Evolutionary conservation across 1,140 invertebrate species (phyloP).

Genomic region (Pemphigus obesinymphae): DNA sequence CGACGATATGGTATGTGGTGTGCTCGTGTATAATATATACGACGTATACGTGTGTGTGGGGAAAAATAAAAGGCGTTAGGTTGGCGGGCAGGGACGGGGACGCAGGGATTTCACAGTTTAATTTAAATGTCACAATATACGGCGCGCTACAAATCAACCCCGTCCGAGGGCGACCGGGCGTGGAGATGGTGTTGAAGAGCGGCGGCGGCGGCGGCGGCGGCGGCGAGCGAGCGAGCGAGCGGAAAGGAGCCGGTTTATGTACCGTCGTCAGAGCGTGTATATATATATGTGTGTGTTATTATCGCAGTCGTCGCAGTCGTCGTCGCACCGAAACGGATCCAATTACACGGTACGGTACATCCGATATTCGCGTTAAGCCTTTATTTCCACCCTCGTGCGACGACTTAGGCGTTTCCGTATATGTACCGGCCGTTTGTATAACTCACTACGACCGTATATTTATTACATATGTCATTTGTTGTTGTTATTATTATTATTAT

Average conservation of each 20-base stretch:
- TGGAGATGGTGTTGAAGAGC: conserved; percentile 14
- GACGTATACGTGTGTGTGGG: too few species aligned
- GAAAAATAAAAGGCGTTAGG: neutral
- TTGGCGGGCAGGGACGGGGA: too few species aligned
- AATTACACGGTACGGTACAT: conserved; percentile 36
- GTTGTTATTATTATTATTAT: too few species aligned
- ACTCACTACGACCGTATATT: too few species aligned
- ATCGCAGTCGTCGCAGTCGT: neutral
- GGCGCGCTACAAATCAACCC: conserved; percentile 30
- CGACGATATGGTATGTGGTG: too few species aligned
- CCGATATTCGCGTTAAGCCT: conserved; percentile 25
- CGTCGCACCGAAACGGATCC: conserved; percentile 34
- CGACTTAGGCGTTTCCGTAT: too few species aligned
- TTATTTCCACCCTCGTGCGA: neutral
- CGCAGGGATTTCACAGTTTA: conserved; percentile 3
- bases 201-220: neutral
- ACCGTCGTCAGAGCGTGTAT: neutral
- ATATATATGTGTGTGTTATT: neutral
- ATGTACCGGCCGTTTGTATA: too few species aligned
- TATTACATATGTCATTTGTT: too few species aligned
- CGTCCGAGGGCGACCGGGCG: neutral
- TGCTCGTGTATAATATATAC: too few species aligned
- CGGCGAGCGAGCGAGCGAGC: neutral
- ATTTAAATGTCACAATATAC: conserved; percentile 21
- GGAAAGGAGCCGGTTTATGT: neutral